Percentiles rank a stretch among this genome's conserved stretches.
Evolutionary conservation across 2,113 vertebrate species (phyloP).

Genomic region (Uropsilus gracilis): DNA sequence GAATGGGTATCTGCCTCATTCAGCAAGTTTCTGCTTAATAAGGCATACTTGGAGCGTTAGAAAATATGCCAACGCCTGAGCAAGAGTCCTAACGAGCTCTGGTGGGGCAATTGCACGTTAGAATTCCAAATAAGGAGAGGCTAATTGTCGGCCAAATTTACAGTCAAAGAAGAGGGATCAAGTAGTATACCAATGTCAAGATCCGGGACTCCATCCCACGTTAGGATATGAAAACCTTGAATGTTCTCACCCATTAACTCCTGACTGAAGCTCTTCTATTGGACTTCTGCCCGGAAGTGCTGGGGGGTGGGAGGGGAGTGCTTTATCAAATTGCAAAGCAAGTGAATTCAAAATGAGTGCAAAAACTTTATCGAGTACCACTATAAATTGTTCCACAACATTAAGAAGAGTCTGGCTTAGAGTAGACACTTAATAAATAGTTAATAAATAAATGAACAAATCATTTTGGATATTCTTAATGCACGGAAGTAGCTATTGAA

Average conservation of each 20-base stretch:
- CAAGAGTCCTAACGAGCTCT: slow-evolving; percentile 75
- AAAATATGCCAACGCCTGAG: slow-evolving; percentile 70
- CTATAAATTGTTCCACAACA: not conserved
- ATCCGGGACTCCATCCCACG: slow-evolving; percentile 13
- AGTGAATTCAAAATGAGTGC: slow-evolving; percentile 9
- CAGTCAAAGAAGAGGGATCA: slow-evolving; percentile 56
- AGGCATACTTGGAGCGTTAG: slow-evolving; percentile 63
- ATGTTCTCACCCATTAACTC: slow-evolving; percentile 29
- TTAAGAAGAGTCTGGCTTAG: not conserved
- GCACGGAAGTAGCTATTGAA: not conserved
- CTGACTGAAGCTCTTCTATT: slow-evolving; percentile 20
- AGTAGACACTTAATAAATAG: slow-evolving; percentile 6
- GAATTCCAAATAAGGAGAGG: slow-evolving; percentile 77
- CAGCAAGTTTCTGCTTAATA: slow-evolving; percentile 72
- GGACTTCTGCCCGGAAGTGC: not conserved
- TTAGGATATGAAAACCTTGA: slow-evolving; percentile 47
- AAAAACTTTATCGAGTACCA: not conserved
- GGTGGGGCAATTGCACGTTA: slow-evolving; percentile 58
- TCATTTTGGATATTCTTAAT: slow-evolving; percentile 43
- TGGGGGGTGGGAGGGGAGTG: not conserved
- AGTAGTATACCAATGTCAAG: slow-evolving; percentile 55
- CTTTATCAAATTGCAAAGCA: slow-evolving; percentile 28
- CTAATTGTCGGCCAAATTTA: slow-evolving; percentile 74
- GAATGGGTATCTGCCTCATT: slow-evolving; percentile 58
- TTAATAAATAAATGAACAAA: slow-evolving; percentile 54